Evolutionary conservation across 1,140 invertebrate genomes (phyloP), one percentile per base, ranked within the genome.

Genomic region (Brachionus asplanchnoidis): DNA sequence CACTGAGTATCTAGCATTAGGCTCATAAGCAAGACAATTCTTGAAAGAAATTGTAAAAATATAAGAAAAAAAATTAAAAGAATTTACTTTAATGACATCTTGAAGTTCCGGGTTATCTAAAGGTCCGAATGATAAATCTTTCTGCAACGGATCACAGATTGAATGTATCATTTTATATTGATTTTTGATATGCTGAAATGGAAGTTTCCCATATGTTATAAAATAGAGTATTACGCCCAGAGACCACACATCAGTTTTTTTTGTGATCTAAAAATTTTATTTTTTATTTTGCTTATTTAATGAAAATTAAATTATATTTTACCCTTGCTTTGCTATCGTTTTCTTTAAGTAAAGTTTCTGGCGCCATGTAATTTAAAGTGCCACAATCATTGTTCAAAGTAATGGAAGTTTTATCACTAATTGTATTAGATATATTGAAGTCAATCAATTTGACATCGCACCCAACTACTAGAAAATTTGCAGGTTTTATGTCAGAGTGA

Each of bases 231-330:
- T 99, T 89, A 97, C 98, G 14, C 97, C 97, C 36, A 99, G 90
- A 0, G 96, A 97, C 97, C 97, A 99, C 14, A 99, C 95, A 90
- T 99, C 97, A 12, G 95, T 95, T 87, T 95, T 96, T 83, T 93
- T 94, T 85, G 93, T 94, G 84, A 98, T 94, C 94, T 97, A 68
- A 60, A 26, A 40, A 17, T 32, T 50, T 80, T 5, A 11, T 44
- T 1, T 6, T 12, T 66, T 23, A 23, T 66, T 66, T 66, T 3
- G 14, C 14, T 36, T 70, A 6, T 20, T 53, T 79, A 8, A 11
- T 56, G 7, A 80, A 9, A 44, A 56, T n/a, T 85, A 88, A 86
- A 86, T 36, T 7, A 7, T 36, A 6, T 36, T 36, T 36, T 26
- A 77, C 60, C 36, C 26, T 56, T 17, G 78, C 85, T 83, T 77